phyloP scores from a whole-genome alignment of 2,888 invertebrate species.

The Lumbricus terrestris region DNA sequence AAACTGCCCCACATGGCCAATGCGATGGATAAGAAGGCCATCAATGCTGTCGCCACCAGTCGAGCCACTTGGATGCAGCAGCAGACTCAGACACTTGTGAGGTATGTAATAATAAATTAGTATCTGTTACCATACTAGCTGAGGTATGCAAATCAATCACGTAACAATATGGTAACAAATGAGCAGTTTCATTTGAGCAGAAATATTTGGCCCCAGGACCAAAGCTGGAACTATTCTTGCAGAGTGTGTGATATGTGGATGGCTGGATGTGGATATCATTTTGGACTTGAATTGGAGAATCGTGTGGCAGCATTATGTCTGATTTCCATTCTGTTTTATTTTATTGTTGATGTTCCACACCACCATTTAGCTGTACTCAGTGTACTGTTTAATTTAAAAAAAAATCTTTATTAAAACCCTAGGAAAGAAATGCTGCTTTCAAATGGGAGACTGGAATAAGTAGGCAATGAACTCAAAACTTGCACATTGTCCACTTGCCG shows the following conservation, averaged over 20 bases:
- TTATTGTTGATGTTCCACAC: neutral
- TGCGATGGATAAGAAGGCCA: conserved; percentile 62
- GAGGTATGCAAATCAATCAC: neutral
- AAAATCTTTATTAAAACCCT: too few relatives aligned
- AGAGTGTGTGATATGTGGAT: neutral
- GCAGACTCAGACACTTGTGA: conserved; percentile 63
- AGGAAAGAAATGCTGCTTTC: neutral
- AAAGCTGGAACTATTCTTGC: neutral
- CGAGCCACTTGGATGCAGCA: conserved; percentile 62
- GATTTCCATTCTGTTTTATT: neutral
- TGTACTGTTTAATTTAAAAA: too few relatives aligned
- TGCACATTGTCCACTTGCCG: neutral
- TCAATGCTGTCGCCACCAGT: conserved; percentile 58
- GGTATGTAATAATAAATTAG: conserved; percentile 43
- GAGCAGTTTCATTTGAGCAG: neutral
- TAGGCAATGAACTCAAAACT: neutral
- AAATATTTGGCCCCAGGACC: neutral
- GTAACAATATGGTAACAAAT: too few relatives aligned
- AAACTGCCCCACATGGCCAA: conserved; percentile 65
- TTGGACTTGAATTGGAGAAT: conserved; percentile 3
- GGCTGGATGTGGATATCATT: neutral
- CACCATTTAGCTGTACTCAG: neutral
- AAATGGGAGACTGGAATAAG: neutral
- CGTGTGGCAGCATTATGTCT: neutral
- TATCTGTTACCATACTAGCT: neutral